phyloP scores from a whole-genome alignment of 2,888 invertebrate species.

The Dynastes grantii region DNA sequence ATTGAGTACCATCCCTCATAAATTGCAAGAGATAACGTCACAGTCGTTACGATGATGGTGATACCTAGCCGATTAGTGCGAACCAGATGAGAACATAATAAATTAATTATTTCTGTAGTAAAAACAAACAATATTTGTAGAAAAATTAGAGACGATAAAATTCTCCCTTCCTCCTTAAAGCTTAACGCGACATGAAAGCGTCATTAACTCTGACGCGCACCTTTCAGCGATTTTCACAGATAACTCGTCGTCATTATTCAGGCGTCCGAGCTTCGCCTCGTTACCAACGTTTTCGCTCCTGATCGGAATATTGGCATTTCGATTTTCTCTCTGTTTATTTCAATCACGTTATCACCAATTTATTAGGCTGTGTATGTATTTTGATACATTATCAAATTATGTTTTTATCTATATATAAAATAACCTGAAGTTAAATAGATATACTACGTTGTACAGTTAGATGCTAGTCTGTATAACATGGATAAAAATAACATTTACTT shows the following conservation, averaged over 20 bases:
- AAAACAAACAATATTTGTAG: not conserved
- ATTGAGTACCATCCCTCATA: not conserved
- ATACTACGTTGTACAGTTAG: not conserved
- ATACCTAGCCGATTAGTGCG: not conserved
- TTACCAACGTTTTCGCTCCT: too few species aligned
- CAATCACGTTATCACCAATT: slow-evolving; percentile 7
- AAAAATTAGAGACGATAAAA: too few species aligned
- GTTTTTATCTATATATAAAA: not conserved
- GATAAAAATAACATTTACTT: not conserved
- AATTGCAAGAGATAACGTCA: slow-evolving; percentile 23
- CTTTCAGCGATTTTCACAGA: not conserved
- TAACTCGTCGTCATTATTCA: not conserved
- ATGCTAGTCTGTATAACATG: not conserved
- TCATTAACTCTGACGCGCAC: not conserved
- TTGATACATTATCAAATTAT: slow-evolving; percentile 9
- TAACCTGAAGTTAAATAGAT: not conserved
- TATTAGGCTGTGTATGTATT: not conserved
- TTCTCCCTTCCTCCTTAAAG: too few species aligned
- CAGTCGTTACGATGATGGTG: not conserved
- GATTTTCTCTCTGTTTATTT: not conserved
- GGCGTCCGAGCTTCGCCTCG: too few species aligned
- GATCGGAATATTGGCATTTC: not conserved
- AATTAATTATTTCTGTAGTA: slow-evolving; percentile 25
- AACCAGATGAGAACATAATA: slow-evolving; percentile 7
- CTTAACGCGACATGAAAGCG: not conserved